Base-by-base conservation (phyloP, 2,113 vertebrate genomes). In the Bettongia penicillata region DNA sequence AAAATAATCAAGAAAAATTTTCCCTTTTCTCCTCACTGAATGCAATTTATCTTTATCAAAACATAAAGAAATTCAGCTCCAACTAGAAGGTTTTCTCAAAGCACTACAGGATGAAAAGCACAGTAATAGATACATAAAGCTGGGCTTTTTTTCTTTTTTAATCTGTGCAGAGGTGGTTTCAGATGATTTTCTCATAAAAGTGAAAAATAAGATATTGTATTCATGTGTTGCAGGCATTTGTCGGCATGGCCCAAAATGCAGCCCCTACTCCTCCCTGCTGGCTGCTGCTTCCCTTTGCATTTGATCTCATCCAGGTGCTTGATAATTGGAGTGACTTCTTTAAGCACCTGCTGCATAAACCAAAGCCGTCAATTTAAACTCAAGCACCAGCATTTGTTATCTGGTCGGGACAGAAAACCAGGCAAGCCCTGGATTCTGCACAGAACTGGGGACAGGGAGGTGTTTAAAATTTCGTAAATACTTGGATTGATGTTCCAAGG, bases 151-250 rank as follows among this genome's bases (percentile, higher is more conserved):
- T 96, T 84, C 68, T 84, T 84, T 84, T 84, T 84, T 84, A 84
- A 96, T 96, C 96, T 97, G 89, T 14, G 55, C 95, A 95, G 95
- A 95, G 94, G 96, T 96, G 53, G 95, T 96, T 97, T 95, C 53
- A 37, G 92, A 52, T 31, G 94, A 96, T 93, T 92, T 95, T 96
- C 96, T 97, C 96, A 97, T 48, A 94, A 52, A 92, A 93, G 90
- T 95, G 77, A 95, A 97, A 98, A 96, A 96, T 93, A 96, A 97
- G 96, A 97, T 95, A 97, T 95, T 98, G 97, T 97, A 93, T 97
- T 94, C 93, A 93, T 91, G 96, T 94, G 94, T 57, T 61, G 53
- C 92, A 93, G 55, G 68, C 94, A 97, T 94, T 94, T 95, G 91
- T 95, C 93, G 91, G 92, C 24, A 7, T 97, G 93, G 96, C 91